Evolutionary conservation across 1,140 invertebrate species (phyloP), one percentile per base, ranked within the genome.

Genomic region (Dendroctonus ponderosae): DNA sequence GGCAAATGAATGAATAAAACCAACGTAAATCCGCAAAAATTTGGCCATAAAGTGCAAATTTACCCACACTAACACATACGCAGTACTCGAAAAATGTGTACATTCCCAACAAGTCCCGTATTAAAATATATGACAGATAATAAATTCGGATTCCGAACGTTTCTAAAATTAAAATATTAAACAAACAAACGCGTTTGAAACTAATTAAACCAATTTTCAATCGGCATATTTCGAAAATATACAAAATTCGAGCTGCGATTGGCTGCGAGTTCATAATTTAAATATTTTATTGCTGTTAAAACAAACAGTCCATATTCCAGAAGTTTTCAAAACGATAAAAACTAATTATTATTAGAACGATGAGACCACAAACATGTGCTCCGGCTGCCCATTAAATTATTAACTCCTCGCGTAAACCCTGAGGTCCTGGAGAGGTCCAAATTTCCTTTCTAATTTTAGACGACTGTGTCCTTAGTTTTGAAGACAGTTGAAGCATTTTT

Each of bases 261-360:
- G 64, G 64, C 39, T 41, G 64, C 6, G 48, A 60, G 66, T 61
- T 62, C 66, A 62, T 67, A 67, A 62, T 61, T 62, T 67, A 61
- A 62, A 67, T 67, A 57, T 61, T 67, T 67, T 67, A 67, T 67
- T 56, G 66, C 66, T 56, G 59, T 67, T 67, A 61, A 67, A 67
- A 67, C 66, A 67, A 67, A 67, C 66, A 67, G 12, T 41, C 40
- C 40, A 51, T 64, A 56, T 48, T 66, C 56, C 64, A 61, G 66
- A 62, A 67, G 66, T 67, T 67, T 62, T 62, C 7, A 58, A 67
- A 67, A 62, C 66, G 50, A 62, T 67, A 67, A 67, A 67, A 67
- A 67, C 58, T 54, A 67, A 67, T 62, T 67, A 67, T 67, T 62
- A 67, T 67, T 67, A 66, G 64, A 66, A 66, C 57, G 54, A 66